These are phyloP conservation scores for Pyrocoelia pectoralis DNA, from an alignment of 2,888 invertebrate genomes.

Conservation along the genomic window DNA sequence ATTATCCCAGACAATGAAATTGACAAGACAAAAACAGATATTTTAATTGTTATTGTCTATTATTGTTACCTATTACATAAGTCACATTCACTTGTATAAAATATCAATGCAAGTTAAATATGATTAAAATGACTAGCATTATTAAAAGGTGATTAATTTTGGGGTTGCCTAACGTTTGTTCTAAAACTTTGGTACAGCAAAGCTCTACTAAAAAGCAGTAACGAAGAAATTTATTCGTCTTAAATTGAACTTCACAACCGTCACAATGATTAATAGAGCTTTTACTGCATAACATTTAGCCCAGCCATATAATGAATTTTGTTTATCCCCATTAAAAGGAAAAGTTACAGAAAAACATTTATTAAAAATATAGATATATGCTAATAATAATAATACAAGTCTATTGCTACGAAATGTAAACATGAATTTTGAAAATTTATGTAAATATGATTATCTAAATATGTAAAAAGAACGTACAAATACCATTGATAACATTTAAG, in stretches of 20 bases:
- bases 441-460: background rate
- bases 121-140: constrained; percentile 4
- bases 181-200: background rate
- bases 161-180: too few species aligned
- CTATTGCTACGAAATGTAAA: background rate
- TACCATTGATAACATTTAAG: background rate
- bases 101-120: background rate
- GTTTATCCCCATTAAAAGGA: background rate
- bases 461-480: background rate
- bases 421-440: background rate
- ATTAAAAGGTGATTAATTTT: background rate
- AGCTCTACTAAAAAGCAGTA: background rate
- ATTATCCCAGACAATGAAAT: background rate
- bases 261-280: too few species aligned
- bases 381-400: constrained; percentile 3
- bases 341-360: background rate
- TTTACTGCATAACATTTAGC: background rate
- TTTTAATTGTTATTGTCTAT: constrained; percentile 3
- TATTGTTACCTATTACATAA: background rate
- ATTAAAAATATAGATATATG: constrained; percentile 4
- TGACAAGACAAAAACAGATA: background rate
- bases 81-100: background rate
- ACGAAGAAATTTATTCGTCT: background rate
- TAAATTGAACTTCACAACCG: too few species aligned
- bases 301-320: background rate